Base-by-base conservation (phyloP, 2,113 vertebrate genomes). In the Hemiscyllium ocellatum region DNA sequence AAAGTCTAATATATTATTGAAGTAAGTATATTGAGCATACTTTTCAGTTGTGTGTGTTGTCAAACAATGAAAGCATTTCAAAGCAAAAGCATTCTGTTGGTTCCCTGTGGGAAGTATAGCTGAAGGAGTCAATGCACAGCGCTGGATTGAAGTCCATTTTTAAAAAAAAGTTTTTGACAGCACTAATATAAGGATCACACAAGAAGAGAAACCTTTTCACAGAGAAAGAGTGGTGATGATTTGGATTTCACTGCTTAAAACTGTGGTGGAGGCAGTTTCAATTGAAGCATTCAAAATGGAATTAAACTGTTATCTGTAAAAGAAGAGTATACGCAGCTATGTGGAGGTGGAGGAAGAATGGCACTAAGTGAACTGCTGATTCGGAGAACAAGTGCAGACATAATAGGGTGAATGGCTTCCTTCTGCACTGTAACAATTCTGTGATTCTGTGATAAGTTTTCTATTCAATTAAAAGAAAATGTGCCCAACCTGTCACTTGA, bases 381-480 rank as follows among this genome's bases (percentile, higher is more conserved):
- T 61, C 56, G 56, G 56, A 61, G 56, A 61, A 12, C 56, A 61
- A 61, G 56, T 61, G 56, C 56, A 61, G 56, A 61, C 10, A 61
- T 61, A 61, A 61, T 61, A 61, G 56, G 56, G 56, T 61, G 56
- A 61, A 61, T 61, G 56, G 56, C 8, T 61, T 12, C 56, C 56
- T 61, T 12, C 56, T 61, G 56, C 56, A 61, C 56, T 61, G 56
- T 61, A 61, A 61, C 56, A 61, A 61, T 61, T 61, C 56, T 61
- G 56, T 61, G 56, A 61, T 61, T 61, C 56, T 61, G 56, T 61
- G 56, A 61, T 61, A 93, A 37, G 61, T 68, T 93, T 47, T 93
- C 89, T 91, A 87, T 93, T 93, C 66, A 66, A 66, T 93, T 93
- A n/a, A 93, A 61, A 15, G 52, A 66, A 65, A 37, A 93, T 66